Evolutionary conservation across 1,140 invertebrate species (phyloP), one percentile per base, ranked within the genome.

Genomic region (Latrodectus geometricus): DNA sequence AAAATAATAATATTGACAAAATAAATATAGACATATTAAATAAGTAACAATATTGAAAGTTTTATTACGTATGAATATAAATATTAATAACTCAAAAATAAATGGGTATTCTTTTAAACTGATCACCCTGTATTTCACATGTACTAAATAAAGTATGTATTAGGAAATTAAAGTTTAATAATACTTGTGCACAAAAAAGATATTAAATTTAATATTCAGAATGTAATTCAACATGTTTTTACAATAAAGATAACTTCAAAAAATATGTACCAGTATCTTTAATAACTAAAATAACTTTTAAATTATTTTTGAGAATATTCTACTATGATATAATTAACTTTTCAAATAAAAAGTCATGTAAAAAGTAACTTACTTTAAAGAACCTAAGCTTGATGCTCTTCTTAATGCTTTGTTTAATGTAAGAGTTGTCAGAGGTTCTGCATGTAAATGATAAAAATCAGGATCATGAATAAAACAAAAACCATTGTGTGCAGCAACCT

Each of bases 381-480:
- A 56, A n/a, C 84, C 76, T 49, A 78, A 69, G 20, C 84, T 86
- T 5, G 75, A 70, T 52, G 84, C 50, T 49, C 84, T 61, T 78
- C 70, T 61, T 21, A 72, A 75, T 61, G 50, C 48, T 78, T 86
- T 70, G 14, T 49, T 74, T 8, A 21, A 4, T 8, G 68, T 66
- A 11, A 68, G 69, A 52, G 85, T 73, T 15, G 65, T n/a, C 21
- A 77, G 14, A 8, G 75, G 76, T 65, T 86, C 75, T 11, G 73
- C 52, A 14, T 56, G 69, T 20, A 87, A 23, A 68, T 80, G 69
- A 68, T 87, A 87, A 73, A 66, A 79, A 74, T 87, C 85, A 74
- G 76, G 61, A 14, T 87, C 85, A 52, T 87, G 85, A 61, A 87
- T 87, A 21, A 87, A 87, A 11, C 69, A n/a, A 73, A 72, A 87